Base-by-base conservation (phyloP, 2,113 vertebrate species). In the Rhabdornis inornatus region DNA sequence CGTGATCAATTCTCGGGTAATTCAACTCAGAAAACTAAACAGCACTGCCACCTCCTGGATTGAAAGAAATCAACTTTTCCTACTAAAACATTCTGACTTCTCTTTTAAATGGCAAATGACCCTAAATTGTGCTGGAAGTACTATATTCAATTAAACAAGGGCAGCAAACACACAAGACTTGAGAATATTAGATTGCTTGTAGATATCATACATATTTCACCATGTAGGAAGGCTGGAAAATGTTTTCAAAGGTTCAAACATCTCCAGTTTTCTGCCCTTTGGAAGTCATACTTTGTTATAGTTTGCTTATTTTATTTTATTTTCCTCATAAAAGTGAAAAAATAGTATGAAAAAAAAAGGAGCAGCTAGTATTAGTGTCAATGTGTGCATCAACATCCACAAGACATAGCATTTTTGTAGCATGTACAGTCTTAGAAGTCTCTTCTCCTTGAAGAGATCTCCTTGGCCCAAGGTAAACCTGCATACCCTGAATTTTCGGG, bases 31-130 rank as follows among this genome's bases (percentile, higher is more conserved):
- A 97, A 98, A 95, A 83, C 61, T 92, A 91, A 93, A 82, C 94
- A 91, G 77, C 87, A 97, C 77, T 98, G 97, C 98, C 98, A 98
- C 93, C 98, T 98, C 71, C 97, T 98, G 98, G 97, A 59, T 10
- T 83, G 47, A 88, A 89, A 93, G 45, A 86, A 88, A 91, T 57
- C 33, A 57, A 88, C 31, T 66, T 44, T 77, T 79, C 53, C 49
- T 88, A 52, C n/a, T 78, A 19, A 93, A 78, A 82, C 17, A 64
- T 78, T 75, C 22, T 50, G 44, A 19, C 24, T 45, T 44, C 30
- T 53, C 20, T 21, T 60, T 42, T 45, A 93, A 63, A 61, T 7
- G 30, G 52, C 11, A 87, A 65, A 86, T 35, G 63, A 23, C 27
- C 6, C 20, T 60, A 68, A 70, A 57, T 50, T 35, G 8, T 14